Evolutionary conservation across 1,140 invertebrate genomes (phyloP), one percentile per base, ranked within the genome.

Genomic region (Tetramorium parvispinum): DNA sequence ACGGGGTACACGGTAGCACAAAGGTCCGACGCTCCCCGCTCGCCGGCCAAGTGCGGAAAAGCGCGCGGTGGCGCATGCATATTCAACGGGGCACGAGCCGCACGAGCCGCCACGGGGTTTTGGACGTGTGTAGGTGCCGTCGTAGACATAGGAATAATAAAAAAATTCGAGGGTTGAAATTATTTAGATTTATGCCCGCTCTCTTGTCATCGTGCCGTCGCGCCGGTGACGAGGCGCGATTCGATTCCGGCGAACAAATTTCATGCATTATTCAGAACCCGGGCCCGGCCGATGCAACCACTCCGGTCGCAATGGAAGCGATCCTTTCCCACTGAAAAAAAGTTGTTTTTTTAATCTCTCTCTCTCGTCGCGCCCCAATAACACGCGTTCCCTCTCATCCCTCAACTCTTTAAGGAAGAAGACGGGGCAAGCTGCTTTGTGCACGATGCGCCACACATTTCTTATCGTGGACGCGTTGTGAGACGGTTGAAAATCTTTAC

Each of bases 111-210:
- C 46, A 13, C 46, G 46, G 46, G 46, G 46, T 3, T 32, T 3
- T 32, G 32, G 32, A 32, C 4, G 32, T 32, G 32, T 32, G 32
- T 32, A 32, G 32, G 32, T 32, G 32, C 32, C 32, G 37, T 87
- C 85, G 86, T 91, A 91, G 93, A 88, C 87, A 87, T 89, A 91
- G 88, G 91, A 93, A 93, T 92, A 94, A 94, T 93, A 94, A 94
- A 94, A 94, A 94, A 93, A 92, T 92, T 93, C 91, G 91, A 91
- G 89, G 89, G 91, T 91, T 93, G 91, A 95, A 94, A 94, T 95
- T 95, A 95, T 95, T 95, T 94, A 95, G 93, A 95, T 95, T 94
- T 95, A 95, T 95, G 94, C 94, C 91, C 91, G 92, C 85, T 91
- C 93, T 93, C 92, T 93, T 93, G 93, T 94, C 89, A 91, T 92